Evolutionary conservation across 1,140 invertebrate species (phyloP).

Genomic region (Drosophila mayri): DNA sequence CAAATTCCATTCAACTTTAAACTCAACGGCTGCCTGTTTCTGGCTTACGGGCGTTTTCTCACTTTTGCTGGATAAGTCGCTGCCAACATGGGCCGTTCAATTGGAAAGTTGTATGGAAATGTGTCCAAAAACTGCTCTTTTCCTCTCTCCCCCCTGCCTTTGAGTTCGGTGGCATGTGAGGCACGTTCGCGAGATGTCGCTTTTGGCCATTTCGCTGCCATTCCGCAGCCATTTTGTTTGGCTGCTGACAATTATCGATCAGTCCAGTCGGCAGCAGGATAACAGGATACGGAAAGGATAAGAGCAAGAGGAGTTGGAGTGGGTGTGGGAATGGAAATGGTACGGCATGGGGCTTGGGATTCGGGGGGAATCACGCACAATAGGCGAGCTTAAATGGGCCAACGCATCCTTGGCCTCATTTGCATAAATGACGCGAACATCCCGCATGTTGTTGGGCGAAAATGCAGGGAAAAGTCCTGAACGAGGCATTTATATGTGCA

Average conservation of each 20-base stretch:
- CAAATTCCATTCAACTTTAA: constrained; percentile 1
- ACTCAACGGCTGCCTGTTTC: neutral
- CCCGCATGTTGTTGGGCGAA: constrained; percentile 49
- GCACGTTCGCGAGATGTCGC: constrained; percentile 66
- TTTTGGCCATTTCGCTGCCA: constrained; percentile 64
- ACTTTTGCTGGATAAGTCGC: constrained; percentile 21
- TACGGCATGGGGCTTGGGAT: neutral
- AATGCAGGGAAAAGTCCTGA: constrained; percentile 35
- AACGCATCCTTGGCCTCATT: constrained; percentile 78
- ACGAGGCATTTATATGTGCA: constrained; percentile 57
- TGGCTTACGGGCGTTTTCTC: constrained; percentile 23
- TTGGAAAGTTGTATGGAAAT: constrained; percentile 54
- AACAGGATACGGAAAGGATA: constrained; percentile 1
- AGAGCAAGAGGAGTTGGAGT: neutral
- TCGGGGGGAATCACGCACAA: constrained; percentile 62
- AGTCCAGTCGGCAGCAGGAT: constrained; percentile 32
- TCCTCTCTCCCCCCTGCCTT: neutral
- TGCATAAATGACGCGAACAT: constrained; percentile 75
- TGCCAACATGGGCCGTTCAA: constrained; percentile 28
- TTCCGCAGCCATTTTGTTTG: constrained; percentile 61
- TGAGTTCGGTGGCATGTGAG: constrained; percentile 37
- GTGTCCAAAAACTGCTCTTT: constrained; percentile 21
- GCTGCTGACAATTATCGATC: constrained; percentile 77
- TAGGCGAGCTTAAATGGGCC: constrained; percentile 67
- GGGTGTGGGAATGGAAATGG: constrained; percentile 1